Evolutionary conservation across 1,140 invertebrate species (phyloP).

Genomic region (Polypedilum pembai): DNA sequence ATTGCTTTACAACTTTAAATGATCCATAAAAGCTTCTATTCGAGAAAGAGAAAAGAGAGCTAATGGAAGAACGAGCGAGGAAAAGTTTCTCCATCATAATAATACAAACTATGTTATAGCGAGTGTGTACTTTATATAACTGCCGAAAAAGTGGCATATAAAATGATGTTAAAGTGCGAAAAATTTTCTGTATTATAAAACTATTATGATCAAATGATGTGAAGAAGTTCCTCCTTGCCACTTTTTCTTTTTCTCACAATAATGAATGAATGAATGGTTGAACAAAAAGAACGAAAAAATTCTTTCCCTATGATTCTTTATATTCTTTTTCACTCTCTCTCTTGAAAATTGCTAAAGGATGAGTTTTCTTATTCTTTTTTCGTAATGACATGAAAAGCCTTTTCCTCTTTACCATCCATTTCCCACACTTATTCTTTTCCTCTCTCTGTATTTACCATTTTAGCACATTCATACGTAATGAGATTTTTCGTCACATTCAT

Average conservation of each 20-base stretch:
- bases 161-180: conserved; percentile 25
- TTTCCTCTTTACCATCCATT: neutral
- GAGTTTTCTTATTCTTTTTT: neutral
- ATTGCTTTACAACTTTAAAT: conserved; percentile 28
- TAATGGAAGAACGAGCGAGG: neutral
- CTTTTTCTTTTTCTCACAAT: too few species aligned
- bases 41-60: too few species aligned
- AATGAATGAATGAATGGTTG: too few species aligned
- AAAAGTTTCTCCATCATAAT: conserved; percentile 19
- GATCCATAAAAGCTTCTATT: neutral
- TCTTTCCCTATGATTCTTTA: neutral
- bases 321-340: too few species aligned
- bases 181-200: conserved; percentile 20
- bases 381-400: conserved; percentile 16
- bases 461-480: conserved; percentile 11
- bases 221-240: neutral
- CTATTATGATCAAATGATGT: conserved; percentile 26
- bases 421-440: neutral
- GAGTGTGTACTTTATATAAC: conserved; percentile 21
- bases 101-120: neutral
- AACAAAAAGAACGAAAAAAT: too few species aligned
- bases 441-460: conserved; percentile 1
- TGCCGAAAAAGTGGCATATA: neutral
- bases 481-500: neutral
- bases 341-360: neutral